Base-by-base conservation (phyloP, 2,888 invertebrate species). In the Nudaria mundana region DNA sequence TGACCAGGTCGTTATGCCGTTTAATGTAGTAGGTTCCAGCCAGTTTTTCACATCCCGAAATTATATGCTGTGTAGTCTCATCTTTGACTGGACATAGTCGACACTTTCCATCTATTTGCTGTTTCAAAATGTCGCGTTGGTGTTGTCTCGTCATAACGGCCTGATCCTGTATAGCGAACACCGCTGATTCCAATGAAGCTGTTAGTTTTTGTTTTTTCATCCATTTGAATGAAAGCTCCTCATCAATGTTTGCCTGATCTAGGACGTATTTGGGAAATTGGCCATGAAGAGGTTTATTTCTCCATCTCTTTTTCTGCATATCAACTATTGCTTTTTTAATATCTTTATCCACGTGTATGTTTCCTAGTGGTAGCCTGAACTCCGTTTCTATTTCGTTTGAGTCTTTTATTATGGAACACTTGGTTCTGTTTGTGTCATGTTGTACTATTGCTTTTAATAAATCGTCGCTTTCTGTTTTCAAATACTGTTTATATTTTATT, bases 21-120 rank as follows among this genome's bases (percentile, higher is more conserved):
- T 5, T 4, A 2, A 8, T 15, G 13, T 29, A 29, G 5, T 29
- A 29, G 10, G 29, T 29, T 2, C 16, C 29, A 5, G 29, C 15
- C 15, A 16, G 15, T 5, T 29, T n/a, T n/a, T n/a, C n/a, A n/a
- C n/a, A n/a, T n/a, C n/a, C n/a, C n/a, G n/a, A n/a, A n/a, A n/a
- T 48, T 44, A 53, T 41, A 14, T 53, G 48, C 11, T 49, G 47
- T 2, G 25, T 16, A n/a, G 45, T 50, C 26, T 50, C 44, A 16
- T 40, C 40, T 31, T 40, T 40, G 20, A 5, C 7, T 2, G 11
- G 10, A 18, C 45, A 52, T 12, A 52, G 12, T 0, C 44, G 43
- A 20, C 43, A 49, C 14, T 40, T 49, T 12, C 45, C 37, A 13
- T 37, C 30, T 3, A 30, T 16, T 2, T 30, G 24, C n/a, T 7